Percentiles rank a stretch among this genome's conserved stretches.
phyloP scores from a whole-genome alignment of 2,888 invertebrate genomes.

The Tillus elongatus region DNA sequence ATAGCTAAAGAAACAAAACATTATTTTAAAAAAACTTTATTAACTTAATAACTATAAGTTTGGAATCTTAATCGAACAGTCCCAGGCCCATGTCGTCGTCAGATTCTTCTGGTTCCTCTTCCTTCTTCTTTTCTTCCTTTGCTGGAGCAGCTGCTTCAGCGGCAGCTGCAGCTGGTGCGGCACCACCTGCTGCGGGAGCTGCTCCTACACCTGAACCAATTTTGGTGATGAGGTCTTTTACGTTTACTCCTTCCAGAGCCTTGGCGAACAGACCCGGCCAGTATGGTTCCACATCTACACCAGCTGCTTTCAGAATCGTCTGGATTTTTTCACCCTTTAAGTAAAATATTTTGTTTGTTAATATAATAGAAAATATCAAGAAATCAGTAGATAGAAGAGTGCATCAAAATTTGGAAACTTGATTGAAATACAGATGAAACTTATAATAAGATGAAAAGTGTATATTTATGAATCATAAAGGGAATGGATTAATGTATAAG shows the following conservation, averaged over 20 bases:
- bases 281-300: slow-evolving; percentile 94
- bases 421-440: background rate
- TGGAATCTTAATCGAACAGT: slow-evolving; percentile 53
- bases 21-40: too few species aligned
- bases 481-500: too few species aligned
- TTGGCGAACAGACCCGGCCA: slow-evolving; percentile 99
- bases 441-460: too few species aligned
- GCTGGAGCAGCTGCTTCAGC: slow-evolving; percentile 57
- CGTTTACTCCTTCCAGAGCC: slow-evolving; percentile 88
- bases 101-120: slow-evolving; percentile 71
- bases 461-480: too few species aligned
- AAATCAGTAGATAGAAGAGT: too few species aligned
- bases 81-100: slow-evolving; percentile 94
- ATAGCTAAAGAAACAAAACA: too few species aligned
- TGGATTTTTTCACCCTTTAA: slow-evolving; percentile 90
- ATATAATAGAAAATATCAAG: too few species aligned
- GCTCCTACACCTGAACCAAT: slow-evolving; percentile 87
- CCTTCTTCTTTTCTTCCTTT: slow-evolving; percentile 61
- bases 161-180: slow-evolving; percentile 56
- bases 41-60: too few species aligned
- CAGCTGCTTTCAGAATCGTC: slow-evolving; percentile 93
- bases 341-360: slow-evolving; percentile 13
- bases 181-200: slow-evolving; percentile 65
- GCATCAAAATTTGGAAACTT: background rate
- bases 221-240: slow-evolving; percentile 87